phyloP scores from a whole-genome alignment of 2,113 vertebrate genomes.

The Psettodes erumei region DNA sequence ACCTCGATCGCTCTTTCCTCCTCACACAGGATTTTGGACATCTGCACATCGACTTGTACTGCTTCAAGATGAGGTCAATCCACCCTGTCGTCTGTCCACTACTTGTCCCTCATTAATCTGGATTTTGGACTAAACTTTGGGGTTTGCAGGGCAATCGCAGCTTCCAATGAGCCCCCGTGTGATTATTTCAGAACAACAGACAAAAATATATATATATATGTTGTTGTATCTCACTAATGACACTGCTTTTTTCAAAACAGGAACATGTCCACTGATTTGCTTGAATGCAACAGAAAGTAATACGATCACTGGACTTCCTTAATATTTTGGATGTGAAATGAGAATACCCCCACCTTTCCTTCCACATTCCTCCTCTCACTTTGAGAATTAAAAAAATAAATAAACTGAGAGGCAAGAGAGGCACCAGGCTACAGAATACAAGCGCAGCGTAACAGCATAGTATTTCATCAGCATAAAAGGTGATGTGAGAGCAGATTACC shows the following conservation, averaged over 20 bases:
- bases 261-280: too few species aligned
- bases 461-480: conserved; percentile 37
- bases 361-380: neutral
- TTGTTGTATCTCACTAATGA: too few species aligned
- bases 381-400: neutral
- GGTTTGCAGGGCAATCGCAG: conserved; percentile 2
- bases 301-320: neutral
- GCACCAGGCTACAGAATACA: neutral
- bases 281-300: too few species aligned
- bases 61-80: neutral
- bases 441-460: conserved; percentile 1
- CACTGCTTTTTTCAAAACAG: conserved; percentile 1
- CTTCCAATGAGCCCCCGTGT: neutral
- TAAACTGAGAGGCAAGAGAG: neutral
- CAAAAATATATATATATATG: neutral
- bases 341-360: neutral
- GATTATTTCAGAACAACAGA: neutral
- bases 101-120: conserved; percentile 14
- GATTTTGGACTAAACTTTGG: too few species aligned
- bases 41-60: neutral
- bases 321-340: neutral
- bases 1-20: neutral
- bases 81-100: neutral
- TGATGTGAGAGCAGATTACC: conserved; percentile 60
- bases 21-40: neutral